phyloP scores from a whole-genome alignment of 2,797 vertebrate species.

The Syngnathus rostellatus region DNA sequence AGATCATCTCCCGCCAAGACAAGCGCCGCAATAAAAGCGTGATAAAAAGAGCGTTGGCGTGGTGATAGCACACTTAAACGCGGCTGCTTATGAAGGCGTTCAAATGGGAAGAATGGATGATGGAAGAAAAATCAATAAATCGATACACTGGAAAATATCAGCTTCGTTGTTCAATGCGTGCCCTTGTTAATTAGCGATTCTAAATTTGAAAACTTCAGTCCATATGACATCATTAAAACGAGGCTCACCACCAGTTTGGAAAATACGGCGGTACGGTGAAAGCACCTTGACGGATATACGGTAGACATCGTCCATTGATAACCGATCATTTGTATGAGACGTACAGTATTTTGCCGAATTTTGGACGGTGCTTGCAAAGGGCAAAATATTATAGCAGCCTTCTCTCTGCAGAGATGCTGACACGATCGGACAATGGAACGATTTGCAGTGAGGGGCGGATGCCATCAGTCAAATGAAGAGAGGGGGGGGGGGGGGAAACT shows the following conservation, averaged over 20 bases:
- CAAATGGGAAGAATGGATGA: not conserved
- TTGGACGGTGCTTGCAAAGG: too few species aligned
- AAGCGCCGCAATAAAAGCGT: not conserved
- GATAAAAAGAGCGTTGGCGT: not conserved
- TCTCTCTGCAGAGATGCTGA: slow-evolving; percentile 36
- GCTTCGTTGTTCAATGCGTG: too few species aligned
- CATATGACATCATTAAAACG: not conserved
- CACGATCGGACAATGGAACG: slow-evolving; percentile 30
- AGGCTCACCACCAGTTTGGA: slow-evolving; percentile 1
- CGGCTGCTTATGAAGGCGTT: not conserved
- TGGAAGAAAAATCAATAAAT: not conserved
- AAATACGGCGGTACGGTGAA: slow-evolving; percentile 27
- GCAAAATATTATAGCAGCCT: not conserved
- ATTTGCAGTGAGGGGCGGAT: slow-evolving; percentile 40
- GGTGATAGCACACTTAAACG: not conserved
- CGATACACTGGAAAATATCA: not conserved
- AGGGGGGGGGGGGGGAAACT: slow-evolving; percentile 19
- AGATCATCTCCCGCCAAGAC: not conserved
- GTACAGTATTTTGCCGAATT: not conserved
- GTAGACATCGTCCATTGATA: slow-evolving; percentile 35
- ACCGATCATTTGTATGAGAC: not conserved
- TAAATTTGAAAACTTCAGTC: not conserved
- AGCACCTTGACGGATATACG: slow-evolving; percentile 23
- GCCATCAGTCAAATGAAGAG: slow-evolving; percentile 30
- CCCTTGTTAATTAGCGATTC: too few species aligned